Percentiles rank a stretch among this genome's conserved stretches.
phyloP scores from a whole-genome alignment of 2,888 invertebrate genomes.

The Caenorhabditis japonica region DNA sequence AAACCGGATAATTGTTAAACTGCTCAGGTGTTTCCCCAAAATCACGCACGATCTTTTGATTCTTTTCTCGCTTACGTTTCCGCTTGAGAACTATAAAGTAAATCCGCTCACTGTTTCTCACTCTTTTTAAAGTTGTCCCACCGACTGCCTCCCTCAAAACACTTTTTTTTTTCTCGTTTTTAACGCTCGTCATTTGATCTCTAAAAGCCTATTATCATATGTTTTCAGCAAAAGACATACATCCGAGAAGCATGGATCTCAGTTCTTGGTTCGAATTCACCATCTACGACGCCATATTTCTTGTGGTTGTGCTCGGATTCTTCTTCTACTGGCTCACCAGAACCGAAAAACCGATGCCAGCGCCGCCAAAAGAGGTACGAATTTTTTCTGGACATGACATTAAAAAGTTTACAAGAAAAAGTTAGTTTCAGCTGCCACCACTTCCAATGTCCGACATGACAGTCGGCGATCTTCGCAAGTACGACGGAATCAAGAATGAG shows the following conservation, averaged over 20 bases:
- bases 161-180: slow-evolving; percentile 34
- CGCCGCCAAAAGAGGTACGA: slow-evolving; percentile 54
- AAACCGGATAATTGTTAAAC: no score
- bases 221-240: slow-evolving; percentile 3
- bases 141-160: no score
- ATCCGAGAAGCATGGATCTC: slow-evolving; percentile 45
- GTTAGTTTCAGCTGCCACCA: slow-evolving; percentile 37
- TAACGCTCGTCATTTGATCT: slow-evolving; percentile 26
- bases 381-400: no score
- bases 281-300: slow-evolving; percentile 66
- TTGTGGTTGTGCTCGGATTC: slow-evolving; percentile 68
- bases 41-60: slow-evolving; percentile 46
- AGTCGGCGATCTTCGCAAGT: slow-evolving; percentile 68
- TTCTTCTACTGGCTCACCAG: slow-evolving; percentile 70
- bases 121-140: no score
- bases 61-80: slow-evolving; percentile 24
- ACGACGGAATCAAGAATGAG: slow-evolving; percentile 73
- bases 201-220: slow-evolving; percentile 18
- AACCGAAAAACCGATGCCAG: slow-evolving; percentile 52
- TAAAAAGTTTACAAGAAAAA: no score
- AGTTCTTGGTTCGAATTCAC: slow-evolving; percentile 63
- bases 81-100: slow-evolving; percentile 37
- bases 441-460: slow-evolving; percentile 74
- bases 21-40: slow-evolving; percentile 3
- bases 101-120: no score